Percentiles rank a stretch among this genome's conserved stretches.
phyloP scores from a whole-genome alignment of 2,797 vertebrate genomes.

The Otolemur crassicaudatus region DNA sequence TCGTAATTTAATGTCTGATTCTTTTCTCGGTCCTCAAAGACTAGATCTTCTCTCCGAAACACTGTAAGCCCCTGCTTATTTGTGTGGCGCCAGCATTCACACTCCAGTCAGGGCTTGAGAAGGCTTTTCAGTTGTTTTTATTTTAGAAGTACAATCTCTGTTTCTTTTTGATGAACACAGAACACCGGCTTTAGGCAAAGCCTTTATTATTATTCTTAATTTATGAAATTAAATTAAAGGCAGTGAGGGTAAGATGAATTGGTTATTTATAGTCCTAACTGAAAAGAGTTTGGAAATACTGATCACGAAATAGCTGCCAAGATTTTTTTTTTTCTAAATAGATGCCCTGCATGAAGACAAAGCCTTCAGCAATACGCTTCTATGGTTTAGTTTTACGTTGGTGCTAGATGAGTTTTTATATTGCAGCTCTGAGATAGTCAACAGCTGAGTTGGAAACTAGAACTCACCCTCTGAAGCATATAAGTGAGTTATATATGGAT shows the following conservation, averaged over 20 bases:
- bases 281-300: slow-evolving; percentile 30
- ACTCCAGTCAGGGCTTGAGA: not conserved
- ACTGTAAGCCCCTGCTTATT: not conserved
- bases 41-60: not conserved
- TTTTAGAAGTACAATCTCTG: not conserved
- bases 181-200: slow-evolving; percentile 18
- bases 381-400: slow-evolving; percentile 17
- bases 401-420: slow-evolving; percentile 47
- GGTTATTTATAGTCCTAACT: not conserved
- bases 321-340: not conserved
- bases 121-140: slow-evolving; percentile 15
- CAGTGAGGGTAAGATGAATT: not conserved
- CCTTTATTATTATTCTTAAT: slow-evolving; percentile 38
- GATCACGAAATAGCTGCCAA: not conserved
- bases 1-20: not conserved
- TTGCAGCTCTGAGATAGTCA: slow-evolving; percentile 57
- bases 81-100: not conserved
- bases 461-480: slow-evolving; percentile 51
- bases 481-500: not conserved
- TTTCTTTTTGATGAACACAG: not conserved
- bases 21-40: not conserved
- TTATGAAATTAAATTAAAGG: slow-evolving; percentile 49
- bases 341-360: not conserved
- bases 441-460: slow-evolving; percentile 65
- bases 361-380: not conserved